These are phyloP conservation scores for Halcyon senegalensis DNA, from an alignment of 2,113 vertebrate genomes.

Conservation along the genomic window DNA sequence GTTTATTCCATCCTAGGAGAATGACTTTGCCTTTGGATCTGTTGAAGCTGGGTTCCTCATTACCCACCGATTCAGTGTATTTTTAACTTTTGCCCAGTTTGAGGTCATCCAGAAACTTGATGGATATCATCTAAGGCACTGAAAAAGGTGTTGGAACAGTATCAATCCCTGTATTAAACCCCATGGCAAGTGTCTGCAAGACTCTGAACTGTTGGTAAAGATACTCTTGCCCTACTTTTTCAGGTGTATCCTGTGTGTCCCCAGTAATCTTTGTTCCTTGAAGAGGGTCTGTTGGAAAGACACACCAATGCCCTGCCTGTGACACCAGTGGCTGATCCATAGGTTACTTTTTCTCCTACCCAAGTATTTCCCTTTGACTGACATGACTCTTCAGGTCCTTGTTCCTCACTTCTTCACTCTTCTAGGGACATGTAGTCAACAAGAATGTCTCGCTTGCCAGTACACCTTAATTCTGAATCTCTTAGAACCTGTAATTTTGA, in stretches of 20 bases:
- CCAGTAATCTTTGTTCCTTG: neutral
- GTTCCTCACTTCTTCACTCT: neutral
- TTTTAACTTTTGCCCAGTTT: neutral
- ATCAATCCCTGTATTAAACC: neutral
- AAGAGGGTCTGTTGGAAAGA: neutral
- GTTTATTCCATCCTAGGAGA: neutral
- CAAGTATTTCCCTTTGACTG: neutral
- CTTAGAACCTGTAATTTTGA: neutral
- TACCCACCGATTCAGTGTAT: neutral
- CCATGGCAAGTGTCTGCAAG: neutral
- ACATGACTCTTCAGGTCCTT: neutral
- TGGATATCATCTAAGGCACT: neutral
- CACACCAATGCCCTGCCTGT: neutral
- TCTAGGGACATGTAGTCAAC: neutral
- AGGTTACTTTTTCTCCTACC: neutral
- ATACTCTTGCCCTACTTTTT: neutral
- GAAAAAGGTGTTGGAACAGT: neutral
- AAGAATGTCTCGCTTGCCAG: neutral
- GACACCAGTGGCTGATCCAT: neutral
- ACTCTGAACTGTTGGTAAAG: neutral
- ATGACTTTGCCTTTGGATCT: neutral
- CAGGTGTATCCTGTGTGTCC: neutral
- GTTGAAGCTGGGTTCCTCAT: neutral
- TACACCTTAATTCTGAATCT: neutral
- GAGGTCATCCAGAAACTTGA: neutral